phyloP scores from a whole-genome alignment of 2,797 vertebrate species.

The Melanotaenia pygmaea region DNA sequence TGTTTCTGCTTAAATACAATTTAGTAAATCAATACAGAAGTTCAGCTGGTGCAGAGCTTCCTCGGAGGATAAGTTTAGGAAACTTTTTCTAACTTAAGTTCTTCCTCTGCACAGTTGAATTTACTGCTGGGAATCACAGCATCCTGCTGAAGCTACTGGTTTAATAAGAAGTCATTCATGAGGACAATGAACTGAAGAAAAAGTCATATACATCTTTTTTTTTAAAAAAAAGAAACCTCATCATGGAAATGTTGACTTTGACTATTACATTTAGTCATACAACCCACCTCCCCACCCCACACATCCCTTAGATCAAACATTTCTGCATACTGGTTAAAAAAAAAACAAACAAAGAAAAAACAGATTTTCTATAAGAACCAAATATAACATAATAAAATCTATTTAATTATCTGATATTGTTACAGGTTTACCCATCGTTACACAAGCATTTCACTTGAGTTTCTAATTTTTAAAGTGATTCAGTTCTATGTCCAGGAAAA shows the following conservation, averaged over 20 bases:
- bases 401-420: background rate
- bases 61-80: background rate
- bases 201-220: too few species aligned
- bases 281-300: too few species aligned
- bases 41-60: background rate
- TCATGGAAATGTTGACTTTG: background rate
- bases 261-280: background rate
- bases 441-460: slow-evolving; percentile 17
- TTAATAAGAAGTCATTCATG: background rate
- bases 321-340: too few species aligned
- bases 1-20: background rate
- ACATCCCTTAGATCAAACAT: too few species aligned
- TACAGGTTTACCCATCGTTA: background rate
- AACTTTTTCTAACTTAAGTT: background rate
- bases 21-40: background rate
- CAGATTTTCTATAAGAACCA: background rate
- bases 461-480: slow-evolving; percentile 8
- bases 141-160: background rate
- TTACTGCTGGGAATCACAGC: background rate
- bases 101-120: slow-evolving; percentile 8
- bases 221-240: too few species aligned
- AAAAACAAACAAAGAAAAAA: background rate
- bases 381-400: background rate
- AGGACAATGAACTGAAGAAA: background rate
- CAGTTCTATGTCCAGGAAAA: slow-evolving; percentile 4